phyloP scores from a whole-genome alignment of 2,888 invertebrate species.

The Papilio demoleus region DNA sequence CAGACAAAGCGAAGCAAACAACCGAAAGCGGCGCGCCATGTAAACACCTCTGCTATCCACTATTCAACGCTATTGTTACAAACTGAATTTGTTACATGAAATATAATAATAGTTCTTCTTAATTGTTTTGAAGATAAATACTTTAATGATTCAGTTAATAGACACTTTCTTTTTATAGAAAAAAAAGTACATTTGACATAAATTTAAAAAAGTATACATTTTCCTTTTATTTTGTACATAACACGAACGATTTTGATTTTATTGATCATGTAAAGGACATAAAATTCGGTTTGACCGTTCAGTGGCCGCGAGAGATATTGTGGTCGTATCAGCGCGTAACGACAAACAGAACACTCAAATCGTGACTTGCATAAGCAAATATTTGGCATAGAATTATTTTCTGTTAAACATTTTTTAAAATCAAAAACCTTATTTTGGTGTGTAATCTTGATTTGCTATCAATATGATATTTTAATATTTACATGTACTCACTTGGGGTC shows the following conservation, averaged over 20 bases:
- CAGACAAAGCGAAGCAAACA: conserved; percentile 37
- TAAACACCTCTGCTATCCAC: conserved; percentile 22
- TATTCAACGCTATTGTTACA: conserved; percentile 23
- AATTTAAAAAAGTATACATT: not conserved
- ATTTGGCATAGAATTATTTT: conserved; percentile 6
- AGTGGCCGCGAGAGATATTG: conserved; percentile 18
- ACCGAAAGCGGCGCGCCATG: conserved; percentile 29
- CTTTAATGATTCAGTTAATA: no score
- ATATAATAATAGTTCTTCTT: conserved; percentile 12
- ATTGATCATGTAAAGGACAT: conserved; percentile 29
- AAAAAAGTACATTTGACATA: not conserved
- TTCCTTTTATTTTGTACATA: not conserved
- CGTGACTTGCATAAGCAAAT: conserved; percentile 32
- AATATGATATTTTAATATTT: no score
- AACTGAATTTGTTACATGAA: conserved; percentile 22
- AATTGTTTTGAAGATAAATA: not conserved
- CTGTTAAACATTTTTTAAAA: not conserved
- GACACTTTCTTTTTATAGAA: no score
- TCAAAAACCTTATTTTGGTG: no score
- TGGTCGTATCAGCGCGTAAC: conserved; percentile 23
- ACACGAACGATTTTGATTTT: conserved; percentile 19
- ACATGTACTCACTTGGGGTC: no score
- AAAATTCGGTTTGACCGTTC: conserved; percentile 29
- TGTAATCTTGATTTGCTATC: no score
- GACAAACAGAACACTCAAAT: conserved; percentile 27